A percentile compares a stretch with the other conserved stretches of the same genome.
phyloP scores from a whole-genome alignment of 1,140 invertebrate species.

The Adelges cooleyi region DNA sequence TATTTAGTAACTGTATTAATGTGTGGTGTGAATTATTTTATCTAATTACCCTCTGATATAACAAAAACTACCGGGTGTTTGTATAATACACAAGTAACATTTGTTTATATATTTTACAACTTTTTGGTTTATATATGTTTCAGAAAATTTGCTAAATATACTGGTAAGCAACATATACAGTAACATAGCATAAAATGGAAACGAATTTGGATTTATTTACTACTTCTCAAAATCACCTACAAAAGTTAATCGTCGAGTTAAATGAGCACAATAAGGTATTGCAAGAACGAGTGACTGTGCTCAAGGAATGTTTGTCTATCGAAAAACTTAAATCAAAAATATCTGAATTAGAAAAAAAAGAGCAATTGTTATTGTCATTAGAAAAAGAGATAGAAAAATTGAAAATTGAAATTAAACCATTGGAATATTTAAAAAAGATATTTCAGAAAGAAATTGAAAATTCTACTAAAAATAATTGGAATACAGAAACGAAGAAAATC shows the following conservation, averaged over 20 bases:
- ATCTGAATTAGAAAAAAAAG: constrained; percentile 11
- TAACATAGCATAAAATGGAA: too few relatives aligned
- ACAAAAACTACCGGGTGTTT: too few relatives aligned
- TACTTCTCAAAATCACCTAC: constrained; percentile 2
- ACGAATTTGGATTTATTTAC: too few relatives aligned
- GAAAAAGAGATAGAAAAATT: not conserved
- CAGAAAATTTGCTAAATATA: too few relatives aligned
- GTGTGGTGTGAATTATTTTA: too few relatives aligned
- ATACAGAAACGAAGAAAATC: not conserved
- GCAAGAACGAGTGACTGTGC: not conserved
- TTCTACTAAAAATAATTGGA: not conserved
- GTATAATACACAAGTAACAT: too few relatives aligned
- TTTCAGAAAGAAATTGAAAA: not conserved
- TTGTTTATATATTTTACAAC: too few relatives aligned
- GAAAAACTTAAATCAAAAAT: constrained; percentile 11
- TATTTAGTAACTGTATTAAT: too few relatives aligned
- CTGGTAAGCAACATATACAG: too few relatives aligned
- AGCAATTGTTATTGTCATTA: not conserved
- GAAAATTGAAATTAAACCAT: constrained; percentile 8
- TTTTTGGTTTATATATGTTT: too few relatives aligned
- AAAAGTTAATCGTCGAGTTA: not conserved
- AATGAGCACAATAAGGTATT: not conserved
- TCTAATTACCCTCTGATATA: too few relatives aligned
- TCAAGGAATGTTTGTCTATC: constrained; percentile 11
- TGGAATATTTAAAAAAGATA: constrained; percentile 11